phyloP scores from a whole-genome alignment of 2,797 vertebrate species.

The Sebastes glaucus region DNA sequence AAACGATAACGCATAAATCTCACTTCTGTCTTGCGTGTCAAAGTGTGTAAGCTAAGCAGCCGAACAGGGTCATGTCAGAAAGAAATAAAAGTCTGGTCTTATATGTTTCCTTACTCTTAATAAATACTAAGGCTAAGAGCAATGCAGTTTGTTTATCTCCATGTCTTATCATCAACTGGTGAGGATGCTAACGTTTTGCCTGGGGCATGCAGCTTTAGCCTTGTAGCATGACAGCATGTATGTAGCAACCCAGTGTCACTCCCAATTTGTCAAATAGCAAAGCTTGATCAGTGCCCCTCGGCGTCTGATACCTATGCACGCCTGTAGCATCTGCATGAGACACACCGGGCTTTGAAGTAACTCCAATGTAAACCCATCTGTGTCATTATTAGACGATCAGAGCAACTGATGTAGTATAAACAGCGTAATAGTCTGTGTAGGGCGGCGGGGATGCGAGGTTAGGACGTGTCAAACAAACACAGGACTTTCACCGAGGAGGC shows the following conservation, averaged over 20 bases:
- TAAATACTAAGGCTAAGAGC: background rate
- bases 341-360: too few relatives aligned
- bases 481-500: background rate
- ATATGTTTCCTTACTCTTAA: background rate
- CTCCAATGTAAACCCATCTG: too few relatives aligned
- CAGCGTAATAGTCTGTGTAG: too few relatives aligned
- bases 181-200: background rate
- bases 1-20: background rate
- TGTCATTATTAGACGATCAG: too few relatives aligned
- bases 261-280: background rate
- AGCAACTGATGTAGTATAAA: too few relatives aligned
- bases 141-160: background rate
- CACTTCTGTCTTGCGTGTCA: background rate
- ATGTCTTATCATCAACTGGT: background rate
- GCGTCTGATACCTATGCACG: background rate
- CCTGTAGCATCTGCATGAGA: too few relatives aligned
- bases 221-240: background rate
- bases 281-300: background rate
- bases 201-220: background rate
- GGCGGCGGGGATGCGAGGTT: background rate
- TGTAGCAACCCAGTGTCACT: background rate
- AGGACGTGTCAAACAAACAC: background rate
- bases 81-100: background rate
- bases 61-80: background rate
- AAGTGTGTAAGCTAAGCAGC: background rate